Conservation (phyloP, 1,140 invertebrate species). For the Tigriopus japonicus region DNA sequence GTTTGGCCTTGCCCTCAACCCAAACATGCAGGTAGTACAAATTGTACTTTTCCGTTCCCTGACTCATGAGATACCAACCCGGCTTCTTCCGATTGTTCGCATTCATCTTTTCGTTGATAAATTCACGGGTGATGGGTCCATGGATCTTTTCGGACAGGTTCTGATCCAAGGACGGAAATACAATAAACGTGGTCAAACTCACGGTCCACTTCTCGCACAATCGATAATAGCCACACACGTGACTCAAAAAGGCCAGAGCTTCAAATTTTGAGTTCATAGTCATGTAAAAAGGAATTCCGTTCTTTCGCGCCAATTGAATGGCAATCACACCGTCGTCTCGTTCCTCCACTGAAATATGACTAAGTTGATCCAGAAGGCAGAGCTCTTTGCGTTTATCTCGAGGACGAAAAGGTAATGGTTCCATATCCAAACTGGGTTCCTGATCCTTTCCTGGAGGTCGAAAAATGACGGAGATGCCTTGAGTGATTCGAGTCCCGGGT, state of each 20-base stretch:
- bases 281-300: slow-evolving; percentile 1
- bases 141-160: background rate
- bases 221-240: slow-evolving; percentile 2
- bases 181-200: background rate
- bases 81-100: background rate
- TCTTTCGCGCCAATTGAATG: slow-evolving; percentile 4
- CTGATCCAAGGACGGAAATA: background rate
- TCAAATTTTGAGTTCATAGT: background rate
- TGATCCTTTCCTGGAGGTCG: background rate
- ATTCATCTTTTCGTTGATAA: slow-evolving; percentile 2
- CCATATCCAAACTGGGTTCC: background rate
- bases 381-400: background rate
- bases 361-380: background rate
- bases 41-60: background rate
- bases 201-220: slow-evolving; percentile 10
- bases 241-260: background rate
- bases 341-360: background rate
- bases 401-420: background rate
- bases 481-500: background rate
- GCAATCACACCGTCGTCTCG: background rate
- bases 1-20: background rate
- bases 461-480: background rate
- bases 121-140: background rate
- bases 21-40: background rate
- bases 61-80: background rate